Conservation (phyloP, 1,140 invertebrate species). For the Euwallacea fornicatus region DNA sequence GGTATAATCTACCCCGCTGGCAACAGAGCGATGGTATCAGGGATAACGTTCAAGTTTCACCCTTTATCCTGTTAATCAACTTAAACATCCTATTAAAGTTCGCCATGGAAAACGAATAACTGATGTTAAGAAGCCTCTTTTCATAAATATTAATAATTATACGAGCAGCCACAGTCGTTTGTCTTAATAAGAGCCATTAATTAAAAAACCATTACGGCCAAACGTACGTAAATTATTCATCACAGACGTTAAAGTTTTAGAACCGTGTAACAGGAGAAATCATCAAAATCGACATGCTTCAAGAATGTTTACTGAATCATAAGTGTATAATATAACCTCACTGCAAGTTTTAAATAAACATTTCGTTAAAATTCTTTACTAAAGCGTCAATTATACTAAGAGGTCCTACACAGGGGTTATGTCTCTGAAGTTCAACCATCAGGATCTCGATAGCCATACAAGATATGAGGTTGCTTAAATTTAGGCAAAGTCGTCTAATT, state of each 20-base stretch:
- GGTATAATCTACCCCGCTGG: too few relatives aligned
- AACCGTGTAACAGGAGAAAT: background rate
- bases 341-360: too few relatives aligned
- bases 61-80: conserved; percentile 6
- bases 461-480: too few relatives aligned
- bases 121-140: conserved; percentile 9
- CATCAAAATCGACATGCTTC: too few relatives aligned
- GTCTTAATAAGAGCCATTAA: conserved; percentile 11
- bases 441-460: too few relatives aligned
- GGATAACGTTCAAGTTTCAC: background rate
- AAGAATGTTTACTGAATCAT: too few relatives aligned
- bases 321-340: too few relatives aligned
- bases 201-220: conserved; percentile 10
- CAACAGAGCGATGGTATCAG: background rate
- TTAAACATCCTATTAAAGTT: conserved; percentile 9
- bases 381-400: too few relatives aligned
- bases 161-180: background rate
- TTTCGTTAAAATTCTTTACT: too few relatives aligned
- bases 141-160: conserved; percentile 17
- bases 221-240: conserved; percentile 11
- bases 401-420: too few relatives aligned
- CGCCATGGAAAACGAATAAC: conserved; percentile 3
- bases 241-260: conserved; percentile 11
- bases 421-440: too few relatives aligned
- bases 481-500: too few relatives aligned